Evolutionary conservation across 2,113 vertebrate genomes (phyloP).

Genomic region (Cryptotis parvus): DNA sequence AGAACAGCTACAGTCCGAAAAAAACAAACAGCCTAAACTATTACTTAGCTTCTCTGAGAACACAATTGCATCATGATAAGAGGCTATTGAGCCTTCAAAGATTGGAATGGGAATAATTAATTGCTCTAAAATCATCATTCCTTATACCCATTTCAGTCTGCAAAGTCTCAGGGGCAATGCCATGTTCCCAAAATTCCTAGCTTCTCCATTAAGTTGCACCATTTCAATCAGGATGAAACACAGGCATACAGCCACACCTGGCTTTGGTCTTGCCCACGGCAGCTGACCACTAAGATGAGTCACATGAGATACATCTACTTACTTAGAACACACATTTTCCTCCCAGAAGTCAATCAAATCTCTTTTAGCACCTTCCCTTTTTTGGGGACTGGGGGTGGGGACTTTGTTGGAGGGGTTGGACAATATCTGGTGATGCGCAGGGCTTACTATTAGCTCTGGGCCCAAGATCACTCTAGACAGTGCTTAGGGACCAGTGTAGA

Average conservation of each 20-base stretch:
- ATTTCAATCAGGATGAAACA: background rate
- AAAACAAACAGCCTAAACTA: no score
- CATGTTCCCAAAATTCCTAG: background rate
- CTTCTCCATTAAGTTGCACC: background rate
- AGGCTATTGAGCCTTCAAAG: background rate
- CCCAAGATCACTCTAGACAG: no score
- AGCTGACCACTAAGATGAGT: background rate
- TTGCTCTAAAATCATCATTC: background rate
- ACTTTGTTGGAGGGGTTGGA: no score
- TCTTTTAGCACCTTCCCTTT: no score
- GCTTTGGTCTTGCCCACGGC: background rate
- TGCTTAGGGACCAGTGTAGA: no score
- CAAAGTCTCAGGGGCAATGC: background rate
- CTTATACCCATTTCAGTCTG: background rate
- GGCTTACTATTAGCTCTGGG: no score
- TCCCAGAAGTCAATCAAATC: no score
- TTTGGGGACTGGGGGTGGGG: no score
- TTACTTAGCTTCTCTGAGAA: conserved; percentile 34
- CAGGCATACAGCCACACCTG: background rate
- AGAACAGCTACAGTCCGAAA: no score
- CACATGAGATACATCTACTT: background rate
- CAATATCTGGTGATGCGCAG: no score
- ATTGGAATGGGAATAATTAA: background rate
- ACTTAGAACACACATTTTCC: background rate
- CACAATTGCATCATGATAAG: background rate